Percentiles rank a stretch among this genome's conserved stretches.
Evolutionary conservation across 2,797 vertebrate species (phyloP).

Genomic region (Anisognathus igniventris): DNA sequence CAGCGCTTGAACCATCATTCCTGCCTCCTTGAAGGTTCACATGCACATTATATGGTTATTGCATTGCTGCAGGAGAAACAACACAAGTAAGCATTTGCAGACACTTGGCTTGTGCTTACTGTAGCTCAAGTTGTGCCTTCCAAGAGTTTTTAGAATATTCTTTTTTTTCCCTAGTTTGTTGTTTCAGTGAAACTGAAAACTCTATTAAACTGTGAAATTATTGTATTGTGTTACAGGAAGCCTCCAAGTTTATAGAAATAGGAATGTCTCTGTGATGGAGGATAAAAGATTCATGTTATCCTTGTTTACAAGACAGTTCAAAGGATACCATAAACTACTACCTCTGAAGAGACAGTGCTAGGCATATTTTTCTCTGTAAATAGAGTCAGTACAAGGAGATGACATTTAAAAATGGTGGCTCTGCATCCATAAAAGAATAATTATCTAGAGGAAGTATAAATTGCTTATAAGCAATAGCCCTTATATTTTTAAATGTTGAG

Average conservation of each 20-base stretch:
- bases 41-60: neutral
- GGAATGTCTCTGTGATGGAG: neutral
- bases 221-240: neutral
- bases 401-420: neutral
- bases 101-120: neutral
- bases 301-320: neutral
- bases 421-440: neutral
- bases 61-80: constrained; percentile 20
- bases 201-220: constrained; percentile 4
- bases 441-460: neutral
- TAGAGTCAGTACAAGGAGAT: neutral
- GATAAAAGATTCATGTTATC: neutral
- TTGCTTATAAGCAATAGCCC: neutral
- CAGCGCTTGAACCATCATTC: constrained; percentile 53
- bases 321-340: neutral
- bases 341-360: neutral
- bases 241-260: neutral
- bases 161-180: neutral
- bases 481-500: neutral
- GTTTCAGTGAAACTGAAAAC: constrained; percentile 17
- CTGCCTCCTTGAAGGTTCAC: constrained; percentile 38
- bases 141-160: neutral
- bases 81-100: constrained; percentile 13
- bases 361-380: neutral
- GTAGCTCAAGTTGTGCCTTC: neutral